Evolutionary conservation across 2,797 vertebrate genomes (phyloP), one percentile per base, ranked within the genome.

Genomic region (Sphenodon punctatus): DNA sequence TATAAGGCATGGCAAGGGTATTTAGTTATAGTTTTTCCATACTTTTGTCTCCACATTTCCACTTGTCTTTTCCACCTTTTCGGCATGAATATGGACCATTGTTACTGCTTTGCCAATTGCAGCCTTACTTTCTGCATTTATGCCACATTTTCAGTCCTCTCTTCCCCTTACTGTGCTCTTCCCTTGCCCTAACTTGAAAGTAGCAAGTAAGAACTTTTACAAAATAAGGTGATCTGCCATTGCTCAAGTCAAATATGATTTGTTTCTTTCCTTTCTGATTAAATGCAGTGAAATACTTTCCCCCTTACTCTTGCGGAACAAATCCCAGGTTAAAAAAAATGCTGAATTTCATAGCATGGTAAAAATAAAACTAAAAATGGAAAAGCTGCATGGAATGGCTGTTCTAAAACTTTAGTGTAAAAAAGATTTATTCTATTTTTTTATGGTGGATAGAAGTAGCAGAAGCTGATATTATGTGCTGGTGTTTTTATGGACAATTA

Each of bases 181-280:
- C n/a, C n/a, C n/a, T n/a, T n/a, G n/a, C n/a, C n/a, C n/a, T n/a
- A n/a, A n/a, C n/a, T n/a, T n/a, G n/a, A n/a, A n/a, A n/a, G n/a
- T n/a, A n/a, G n/a, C n/a, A n/a, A n/a, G n/a, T n/a, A n/a, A n/a
- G n/a, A n/a, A n/a, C n/a, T n/a, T n/a, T n/a, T n/a, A 51, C 87
- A 85, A 77, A 53, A 84, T 19, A 85, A 36, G 20, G 42, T 73
- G 85, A 80, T 20, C 53, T 78, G 66, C 59, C 87, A 80, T 88
- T 77, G 68, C 82, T 81, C 83, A 78, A 67, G 48, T 77, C 64
- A 90, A 91, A 82, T 80, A 71, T 20, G 25, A 75, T 36, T 27
- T 82, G 75, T 36, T 34, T 80, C 75, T 89, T 87, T 30, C 20
- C 76, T 45, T 13, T 83, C 63, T 68, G 68, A 53, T 80, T 88